Conservation (phyloP, 2,113 vertebrate genomes). For the Cheirogaleus medius region DNA sequence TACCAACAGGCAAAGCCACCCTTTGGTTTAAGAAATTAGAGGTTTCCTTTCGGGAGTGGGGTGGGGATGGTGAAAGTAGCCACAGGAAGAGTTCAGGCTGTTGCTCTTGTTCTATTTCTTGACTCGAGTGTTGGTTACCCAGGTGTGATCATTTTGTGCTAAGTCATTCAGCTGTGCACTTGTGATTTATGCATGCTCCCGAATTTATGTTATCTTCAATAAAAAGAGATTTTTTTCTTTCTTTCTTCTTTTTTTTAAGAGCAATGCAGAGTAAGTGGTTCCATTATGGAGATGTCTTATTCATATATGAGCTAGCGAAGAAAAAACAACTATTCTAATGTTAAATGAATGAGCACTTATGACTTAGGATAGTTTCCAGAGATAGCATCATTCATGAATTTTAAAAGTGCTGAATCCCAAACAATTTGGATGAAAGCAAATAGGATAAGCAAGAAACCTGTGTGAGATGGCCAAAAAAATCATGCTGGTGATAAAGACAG, state of each 20-base stretch:
- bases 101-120: neutral
- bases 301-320: neutral
- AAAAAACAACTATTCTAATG: neutral
- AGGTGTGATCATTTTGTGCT: neutral
- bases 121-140: neutral
- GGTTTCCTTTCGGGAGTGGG: neutral
- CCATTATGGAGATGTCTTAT: neutral
- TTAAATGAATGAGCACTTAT: neutral
- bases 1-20: neutral
- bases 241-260: neutral
- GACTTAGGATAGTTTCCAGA: neutral
- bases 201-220: neutral
- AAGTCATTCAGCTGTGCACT: neutral
- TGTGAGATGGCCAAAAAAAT: neutral
- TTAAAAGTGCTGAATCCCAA: neutral
- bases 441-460: neutral
- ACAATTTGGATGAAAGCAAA: neutral
- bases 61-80: accelerated
- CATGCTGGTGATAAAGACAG: neutral
- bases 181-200: accelerated
- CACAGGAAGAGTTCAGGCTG: neutral
- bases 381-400: neutral
- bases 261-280: neutral
- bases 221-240: neutral
- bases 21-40: neutral